Percentiles rank a stretch among this genome's conserved stretches.
phyloP scores from a whole-genome alignment of 2,797 vertebrate genomes.

The Muraenolepis orangiensis region DNA sequence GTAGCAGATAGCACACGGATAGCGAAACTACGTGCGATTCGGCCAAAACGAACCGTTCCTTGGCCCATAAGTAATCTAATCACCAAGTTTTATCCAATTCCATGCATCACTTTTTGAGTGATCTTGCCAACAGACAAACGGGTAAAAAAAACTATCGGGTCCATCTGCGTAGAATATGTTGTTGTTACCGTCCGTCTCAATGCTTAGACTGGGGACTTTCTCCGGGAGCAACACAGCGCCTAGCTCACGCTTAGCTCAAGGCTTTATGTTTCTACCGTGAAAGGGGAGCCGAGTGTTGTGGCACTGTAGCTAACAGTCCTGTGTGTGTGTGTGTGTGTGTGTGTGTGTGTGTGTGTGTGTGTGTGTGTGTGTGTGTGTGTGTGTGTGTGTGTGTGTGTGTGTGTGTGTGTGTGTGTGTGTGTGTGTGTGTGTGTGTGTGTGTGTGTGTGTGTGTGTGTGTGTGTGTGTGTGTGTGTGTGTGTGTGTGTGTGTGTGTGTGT shows the following conservation, averaged over 20 bases:
- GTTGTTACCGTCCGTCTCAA: neutral
- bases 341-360: neutral
- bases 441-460: slow-evolving; percentile 1
- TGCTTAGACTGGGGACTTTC: neutral
- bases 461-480: neutral
- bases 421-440: slow-evolving; percentile 4
- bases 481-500: neutral
- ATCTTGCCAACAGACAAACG: no score
- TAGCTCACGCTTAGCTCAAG: neutral
- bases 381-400: slow-evolving; percentile 3
- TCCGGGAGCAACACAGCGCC: neutral
- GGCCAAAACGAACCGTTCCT: no score
- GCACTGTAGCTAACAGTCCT: neutral
- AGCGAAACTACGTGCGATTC: no score
- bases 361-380: neutral
- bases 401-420: neutral
- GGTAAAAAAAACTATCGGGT: no score
- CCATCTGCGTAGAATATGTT: neutral
- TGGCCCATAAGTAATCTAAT: no score
- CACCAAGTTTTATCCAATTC: no score
- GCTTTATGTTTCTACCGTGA: neutral
- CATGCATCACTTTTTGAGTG: no score
- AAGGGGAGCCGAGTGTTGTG: neutral
- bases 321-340: slow-evolving; percentile 7
- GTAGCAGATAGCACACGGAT: neutral